A percentile compares a stretch with the other conserved stretches of the same genome.
These are phyloP conservation scores for Erythrolamprus reginae DNA, from an alignment of 2,113 vertebrate genomes.

Conservation along the genomic window DNA sequence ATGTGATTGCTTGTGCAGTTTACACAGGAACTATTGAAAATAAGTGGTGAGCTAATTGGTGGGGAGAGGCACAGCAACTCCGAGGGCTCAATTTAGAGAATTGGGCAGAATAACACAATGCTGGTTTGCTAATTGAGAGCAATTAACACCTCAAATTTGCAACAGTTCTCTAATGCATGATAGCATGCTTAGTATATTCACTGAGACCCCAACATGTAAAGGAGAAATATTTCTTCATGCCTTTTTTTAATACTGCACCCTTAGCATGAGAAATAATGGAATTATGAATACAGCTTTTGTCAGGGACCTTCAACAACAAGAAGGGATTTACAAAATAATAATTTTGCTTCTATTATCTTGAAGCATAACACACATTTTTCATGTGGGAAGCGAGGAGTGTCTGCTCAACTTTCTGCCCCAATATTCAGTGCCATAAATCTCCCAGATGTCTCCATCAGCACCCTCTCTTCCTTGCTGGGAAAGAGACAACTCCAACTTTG, in stretches of 20 bases:
- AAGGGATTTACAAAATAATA: neutral
- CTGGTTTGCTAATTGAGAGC: neutral
- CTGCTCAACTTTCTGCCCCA: slow-evolving; percentile 11
- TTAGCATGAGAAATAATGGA: neutral
- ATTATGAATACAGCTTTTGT: neutral
- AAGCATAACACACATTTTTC: neutral
- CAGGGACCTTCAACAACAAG: neutral
- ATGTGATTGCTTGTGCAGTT: neutral
- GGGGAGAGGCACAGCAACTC: too few species aligned
- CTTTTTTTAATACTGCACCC: neutral
- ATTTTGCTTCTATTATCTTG: neutral
- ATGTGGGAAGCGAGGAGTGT: neutral
- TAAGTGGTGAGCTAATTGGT: neutral
- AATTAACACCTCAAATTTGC: neutral
- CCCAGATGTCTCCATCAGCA: slow-evolving; percentile 6
- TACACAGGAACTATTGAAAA: neutral
- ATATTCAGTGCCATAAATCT: neutral
- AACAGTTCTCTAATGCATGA: neutral
- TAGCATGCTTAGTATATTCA: neutral
- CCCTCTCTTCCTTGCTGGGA: neutral
- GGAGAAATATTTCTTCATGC: neutral
- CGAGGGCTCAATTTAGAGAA: neutral
- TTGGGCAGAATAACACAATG: neutral
- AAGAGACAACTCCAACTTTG: slow-evolving; percentile 37
- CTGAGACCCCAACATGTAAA: neutral